phyloP scores from a whole-genome alignment of 35 echinoderm and acorn worm genomes.

The Apostichopus parvimensis region DNA sequence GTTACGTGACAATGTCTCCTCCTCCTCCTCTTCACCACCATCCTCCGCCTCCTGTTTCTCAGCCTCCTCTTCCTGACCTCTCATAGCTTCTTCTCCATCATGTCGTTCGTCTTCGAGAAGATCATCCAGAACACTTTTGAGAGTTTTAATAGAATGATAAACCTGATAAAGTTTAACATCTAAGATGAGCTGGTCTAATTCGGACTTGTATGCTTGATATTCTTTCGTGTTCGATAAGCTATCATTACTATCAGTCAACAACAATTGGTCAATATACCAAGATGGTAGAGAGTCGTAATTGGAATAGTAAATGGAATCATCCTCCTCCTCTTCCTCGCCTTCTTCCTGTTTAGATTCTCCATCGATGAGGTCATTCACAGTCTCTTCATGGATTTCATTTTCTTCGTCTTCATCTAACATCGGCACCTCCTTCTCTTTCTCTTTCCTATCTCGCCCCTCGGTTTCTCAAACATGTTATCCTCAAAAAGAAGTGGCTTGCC shows the following conservation, averaged over 20 bases:
- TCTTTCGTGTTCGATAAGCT: not conserved
- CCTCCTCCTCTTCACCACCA: not conserved
- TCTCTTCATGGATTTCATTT: not conserved
- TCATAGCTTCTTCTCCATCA: not conserved
- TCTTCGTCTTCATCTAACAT: not conserved
- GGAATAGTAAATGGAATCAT: not conserved
- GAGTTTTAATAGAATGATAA: conserved; percentile 38
- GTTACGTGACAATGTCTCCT: not conserved
- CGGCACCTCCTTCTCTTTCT: no score
- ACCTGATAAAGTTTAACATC: conserved; percentile 43
- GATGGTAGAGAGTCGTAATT: conserved; percentile 18
- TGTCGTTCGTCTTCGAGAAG: not conserved
- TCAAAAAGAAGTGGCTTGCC: no score
- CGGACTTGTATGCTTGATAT: conserved; percentile 10
- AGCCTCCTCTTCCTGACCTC: not conserved
- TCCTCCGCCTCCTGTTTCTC: not conserved
- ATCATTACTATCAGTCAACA: not conserved
- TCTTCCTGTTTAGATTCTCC: not conserved
- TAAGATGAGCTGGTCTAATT: conserved; percentile 30
- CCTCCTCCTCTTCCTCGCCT: not conserved
- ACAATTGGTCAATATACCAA: conserved; percentile 24
- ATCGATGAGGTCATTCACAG: not conserved
- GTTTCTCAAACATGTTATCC: no score
- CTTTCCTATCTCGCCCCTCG: no score
- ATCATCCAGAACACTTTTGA: conserved; percentile 37